Evolutionary conservation across 2,797 vertebrate species (phyloP), one percentile per base, ranked within the genome.

Genomic region (Crocidura indochinensis): DNA sequence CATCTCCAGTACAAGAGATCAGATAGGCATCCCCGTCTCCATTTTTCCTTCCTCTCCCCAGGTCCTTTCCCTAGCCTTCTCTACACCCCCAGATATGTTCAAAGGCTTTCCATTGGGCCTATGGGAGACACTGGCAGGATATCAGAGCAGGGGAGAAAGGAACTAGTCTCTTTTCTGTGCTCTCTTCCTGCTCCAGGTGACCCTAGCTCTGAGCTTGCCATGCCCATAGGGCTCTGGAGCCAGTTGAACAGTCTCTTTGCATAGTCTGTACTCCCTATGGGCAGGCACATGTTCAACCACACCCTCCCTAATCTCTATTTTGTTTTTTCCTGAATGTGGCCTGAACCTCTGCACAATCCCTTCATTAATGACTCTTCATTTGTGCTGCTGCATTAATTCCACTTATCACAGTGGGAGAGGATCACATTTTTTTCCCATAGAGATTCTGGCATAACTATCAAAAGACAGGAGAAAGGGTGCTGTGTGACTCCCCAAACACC

Each of bases 1-100:
- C 49, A n/a, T 53, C 14, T 75, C 68, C 74, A 29, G 38, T 74
- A 68, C 83, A 46, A 94, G 84, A 10, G 1, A 24, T 83, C 11
- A 74, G 73, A 6, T 10, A 15, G 24, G 10, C 29, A 24, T 15
- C 8, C 44, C 71, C 7, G 46, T 69, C 14, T 75, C 27, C 29
- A 10, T 51, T 64, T 26, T 10, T 31, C 6, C 8, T 46, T 6
- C 22, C 12, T 12, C 27, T 51, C 38, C 31, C 64, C 11, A 10
- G 19, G 49, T 69, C 10, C 72, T 84, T 56, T 78, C 4, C 75
- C 47, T 87, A 27, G 8, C 31, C 24, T 26, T 74, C 26, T 6
- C 71, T 77, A 27, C 56, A 38, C 9, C 4, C 10, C 27, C 26
- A 22, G 20, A 64, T 44, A 69, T 68, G 5, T n/a, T 10, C 22